Evolutionary conservation across 2,888 invertebrate species (phyloP).

Genomic region (Nomada hirtipes): DNA sequence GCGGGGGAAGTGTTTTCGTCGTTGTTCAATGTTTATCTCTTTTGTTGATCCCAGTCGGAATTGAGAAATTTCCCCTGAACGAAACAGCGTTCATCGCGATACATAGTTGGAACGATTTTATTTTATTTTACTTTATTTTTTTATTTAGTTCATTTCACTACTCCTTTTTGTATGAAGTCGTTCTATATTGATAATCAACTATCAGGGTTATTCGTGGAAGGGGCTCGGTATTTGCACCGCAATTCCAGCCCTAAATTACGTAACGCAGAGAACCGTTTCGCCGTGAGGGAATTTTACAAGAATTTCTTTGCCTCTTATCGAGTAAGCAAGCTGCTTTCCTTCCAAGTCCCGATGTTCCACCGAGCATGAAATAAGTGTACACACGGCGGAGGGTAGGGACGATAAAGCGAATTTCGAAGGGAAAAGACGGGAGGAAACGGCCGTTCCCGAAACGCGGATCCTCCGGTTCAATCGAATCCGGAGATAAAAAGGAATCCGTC

Average conservation of each 20-base stretch:
- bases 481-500: slow-evolving; percentile 73
- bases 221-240: background rate
- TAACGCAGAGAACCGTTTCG: background rate
- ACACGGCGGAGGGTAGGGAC: slow-evolving; percentile 61
- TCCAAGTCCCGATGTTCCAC: slow-evolving; percentile 70
- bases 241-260: slow-evolving; percentile 13
- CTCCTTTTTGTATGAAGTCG: too few species aligned
- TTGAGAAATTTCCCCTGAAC: background rate
- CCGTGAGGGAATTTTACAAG: slow-evolving; percentile 20
- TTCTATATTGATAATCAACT: background rate
- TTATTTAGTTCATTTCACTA: too few species aligned
- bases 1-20: background rate
- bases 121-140: too few species aligned
- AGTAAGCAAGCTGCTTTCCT: slow-evolving; percentile 64
- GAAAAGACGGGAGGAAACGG: slow-evolving; percentile 40
- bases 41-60: background rate
- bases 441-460: slow-evolving; percentile 51
- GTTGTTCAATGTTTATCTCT: background rate
- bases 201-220: background rate
- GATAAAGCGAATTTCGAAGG: slow-evolving; percentile 73
- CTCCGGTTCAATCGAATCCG: slow-evolving; percentile 62
- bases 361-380: slow-evolving; percentile 81
- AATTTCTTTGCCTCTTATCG: slow-evolving; percentile 50
- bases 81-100: background rate
- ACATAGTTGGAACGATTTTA: background rate